A percentile compares a stretch with the other conserved stretches of the same genome.
Conservation (phyloP, 2,888 invertebrate genomes). For the Formica aserva region DNA sequence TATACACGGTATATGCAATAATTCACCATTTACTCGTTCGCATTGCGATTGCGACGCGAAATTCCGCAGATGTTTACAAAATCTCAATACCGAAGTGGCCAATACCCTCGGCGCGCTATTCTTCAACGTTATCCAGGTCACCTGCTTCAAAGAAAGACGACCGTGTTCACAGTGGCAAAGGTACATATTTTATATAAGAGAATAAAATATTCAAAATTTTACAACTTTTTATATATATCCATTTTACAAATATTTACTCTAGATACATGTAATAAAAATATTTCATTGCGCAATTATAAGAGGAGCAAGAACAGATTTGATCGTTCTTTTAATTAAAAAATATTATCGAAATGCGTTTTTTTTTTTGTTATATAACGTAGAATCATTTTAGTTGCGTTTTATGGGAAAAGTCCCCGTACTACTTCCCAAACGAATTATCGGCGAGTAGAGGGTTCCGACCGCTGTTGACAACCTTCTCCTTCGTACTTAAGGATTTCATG, state of each 20-base stretch:
- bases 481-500: slow-evolving; percentile 10
- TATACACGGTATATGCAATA: slow-evolving; percentile 90
- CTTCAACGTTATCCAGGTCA: slow-evolving; percentile 91
- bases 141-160: slow-evolving; percentile 90
- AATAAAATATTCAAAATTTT: not conserved
- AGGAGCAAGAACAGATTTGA: not conserved
- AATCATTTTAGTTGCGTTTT: slow-evolving; percentile 62
- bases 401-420: slow-evolving; percentile 61
- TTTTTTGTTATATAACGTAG: slow-evolving; percentile 2
- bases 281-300: not conserved
- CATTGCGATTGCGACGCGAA: slow-evolving; percentile 92
- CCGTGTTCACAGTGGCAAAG: slow-evolving; percentile 89
- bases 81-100: slow-evolving; percentile 90
- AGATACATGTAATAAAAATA: not conserved
- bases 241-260: not conserved
- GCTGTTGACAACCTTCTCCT: slow-evolving; percentile 27
- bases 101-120: slow-evolving; percentile 91
- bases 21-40: slow-evolving; percentile 90
- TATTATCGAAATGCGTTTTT: not conserved
- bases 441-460: slow-evolving; percentile 14
- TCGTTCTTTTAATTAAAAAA: slow-evolving; percentile 1
- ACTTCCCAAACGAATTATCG: not conserved
- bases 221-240: not conserved
- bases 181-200: slow-evolving; percentile 82
- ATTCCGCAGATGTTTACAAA: slow-evolving; percentile 90